phyloP scores from a whole-genome alignment of 1,140 invertebrate genomes.

The Caenorhabditis elegans region WBcel235 BX284606.5:5589501-5590000 shows the following conservation, averaged over 20 bases:
- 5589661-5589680: background rate
- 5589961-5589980: conserved; percentile 1
- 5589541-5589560: background rate
- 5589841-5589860: background rate
- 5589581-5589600: conserved; percentile 26
- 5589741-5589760: background rate
- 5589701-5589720: background rate
- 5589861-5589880: conserved; percentile 19
- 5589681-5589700: background rate
- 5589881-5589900: background rate
- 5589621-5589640: conserved; percentile 3
- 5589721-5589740: background rate
- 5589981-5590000: background rate
- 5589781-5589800: background rate
- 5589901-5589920: background rate
- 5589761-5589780: background rate
- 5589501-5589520: background rate
- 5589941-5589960: background rate
- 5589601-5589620: background rate
- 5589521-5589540: background rate
- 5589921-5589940: background rate
- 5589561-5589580: conserved; percentile 16
- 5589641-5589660: conserved; percentile 41
- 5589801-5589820: conserved; percentile 3
- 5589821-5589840: background rate